Base-by-base conservation (phyloP, 1,140 invertebrate genomes). In the Psix sp. region DNA sequence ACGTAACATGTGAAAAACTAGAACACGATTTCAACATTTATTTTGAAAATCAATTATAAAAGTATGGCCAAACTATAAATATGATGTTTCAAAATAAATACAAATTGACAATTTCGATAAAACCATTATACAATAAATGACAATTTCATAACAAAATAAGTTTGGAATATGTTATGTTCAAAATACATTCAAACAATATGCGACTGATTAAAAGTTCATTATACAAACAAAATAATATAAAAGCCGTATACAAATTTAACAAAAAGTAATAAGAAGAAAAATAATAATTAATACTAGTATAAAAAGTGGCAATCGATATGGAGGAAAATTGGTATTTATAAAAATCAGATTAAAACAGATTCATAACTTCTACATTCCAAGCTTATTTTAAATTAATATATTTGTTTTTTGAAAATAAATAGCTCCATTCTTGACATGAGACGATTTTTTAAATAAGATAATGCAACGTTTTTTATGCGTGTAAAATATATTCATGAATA, bases 401-500 rank as follows among this genome's bases (percentile, higher is more conserved):
- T 11, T 42, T 42, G 29, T 45, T 31, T 5, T 13, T 29, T 29
- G n/a, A 9, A 36, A 59, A 48, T 49, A 49, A 43, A 42, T 26
- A 35, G 15, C 13, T 42, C 31, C 7, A 31, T 11, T 15, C 26
- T 14, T n/a, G 13, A n/a, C n/a, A n/a, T 43, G 54, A 24, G 10
- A 24, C 24, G 18, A 5, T 20, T 43, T 16, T 13, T 39, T 35
- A 15, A 13, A 24, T 29, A 33, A 49, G 29, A 10, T 29, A 7
- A 29, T 29, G 7, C 26, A 29, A n/a, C 7, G 7, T 7, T 10
- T n/a, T 29, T n/a, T 29, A 10, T 7, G 26, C 26, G 56, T 56
- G 31, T 63, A 63, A 56, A 71, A 71, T 72, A 59, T 63, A 72
- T 73, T 59, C 24, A 73, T 40, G 46, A 68, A 68, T 60, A 70